phyloP scores from a whole-genome alignment of 2,797 vertebrate genomes.

The Propithecus deckenii region DNA sequence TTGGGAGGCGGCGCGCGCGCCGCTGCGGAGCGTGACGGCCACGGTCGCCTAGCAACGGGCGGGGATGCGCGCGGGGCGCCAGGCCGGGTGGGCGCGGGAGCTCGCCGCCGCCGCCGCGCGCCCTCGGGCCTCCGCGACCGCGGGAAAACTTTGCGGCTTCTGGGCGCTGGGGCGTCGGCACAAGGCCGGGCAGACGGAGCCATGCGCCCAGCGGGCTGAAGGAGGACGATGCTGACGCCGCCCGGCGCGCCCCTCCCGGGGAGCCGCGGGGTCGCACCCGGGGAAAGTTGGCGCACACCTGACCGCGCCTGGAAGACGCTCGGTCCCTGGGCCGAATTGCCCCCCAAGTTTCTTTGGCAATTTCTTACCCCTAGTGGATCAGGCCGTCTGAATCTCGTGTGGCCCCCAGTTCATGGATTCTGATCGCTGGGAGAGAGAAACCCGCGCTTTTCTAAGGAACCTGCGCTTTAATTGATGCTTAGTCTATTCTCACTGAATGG shows the following conservation, averaged over 20 bases:
- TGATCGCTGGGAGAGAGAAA: neutral
- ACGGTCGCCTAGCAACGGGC: slow-evolving; percentile 78
- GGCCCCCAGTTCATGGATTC: neutral
- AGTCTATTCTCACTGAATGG: neutral
- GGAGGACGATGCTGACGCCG: neutral
- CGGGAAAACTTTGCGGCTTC: slow-evolving; percentile 38
- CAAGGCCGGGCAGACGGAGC: fast-evolving
- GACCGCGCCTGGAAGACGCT: neutral
- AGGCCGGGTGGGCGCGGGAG: neutral
- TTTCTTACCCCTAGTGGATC: neutral
- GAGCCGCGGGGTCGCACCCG: neutral
- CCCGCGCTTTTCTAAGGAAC: slow-evolving; percentile 49
- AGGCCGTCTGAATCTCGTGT: fast-evolving
- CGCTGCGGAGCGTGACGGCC: slow-evolving; percentile 34
- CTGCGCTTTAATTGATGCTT: neutral
- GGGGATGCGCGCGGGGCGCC: slow-evolving; percentile 12
- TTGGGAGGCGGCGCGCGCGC: slow-evolving; percentile 23
- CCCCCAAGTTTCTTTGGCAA: neutral
- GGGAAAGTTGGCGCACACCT: slow-evolving; percentile 48
- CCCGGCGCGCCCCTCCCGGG: neutral
- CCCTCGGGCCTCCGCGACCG: neutral
- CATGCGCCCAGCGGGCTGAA: slow-evolving; percentile 2
- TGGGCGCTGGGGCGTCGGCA: fast-evolving
- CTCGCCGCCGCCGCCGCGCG: neutral
- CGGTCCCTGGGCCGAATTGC: neutral